Percentiles rank a stretch among this genome's conserved stretches.
phyloP scores from a whole-genome alignment of 2,797 vertebrate species.

The Lepilemur ruficaudatus region DNA sequence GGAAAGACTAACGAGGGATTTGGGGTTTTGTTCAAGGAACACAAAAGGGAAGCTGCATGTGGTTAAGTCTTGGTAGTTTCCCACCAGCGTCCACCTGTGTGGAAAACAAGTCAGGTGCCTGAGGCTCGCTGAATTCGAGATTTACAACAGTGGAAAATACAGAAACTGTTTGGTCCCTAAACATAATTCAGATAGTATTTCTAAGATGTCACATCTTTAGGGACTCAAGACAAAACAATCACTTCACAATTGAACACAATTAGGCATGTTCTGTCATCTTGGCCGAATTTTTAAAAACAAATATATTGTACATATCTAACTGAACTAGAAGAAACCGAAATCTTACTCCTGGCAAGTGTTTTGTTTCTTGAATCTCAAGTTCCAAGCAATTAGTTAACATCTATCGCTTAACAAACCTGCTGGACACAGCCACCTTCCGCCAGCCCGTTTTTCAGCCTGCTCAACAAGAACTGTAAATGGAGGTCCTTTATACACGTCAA shows the following conservation, averaged over 20 bases:
- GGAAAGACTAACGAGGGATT: no score
- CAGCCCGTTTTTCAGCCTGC: background rate
- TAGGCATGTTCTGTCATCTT: background rate
- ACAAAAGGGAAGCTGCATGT: background rate
- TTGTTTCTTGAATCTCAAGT: background rate
- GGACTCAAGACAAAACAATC: background rate
- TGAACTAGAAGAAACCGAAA: background rate
- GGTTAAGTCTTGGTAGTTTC: background rate
- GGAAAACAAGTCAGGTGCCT: fast-evolving
- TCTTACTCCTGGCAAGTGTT: background rate
- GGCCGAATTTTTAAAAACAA: background rate
- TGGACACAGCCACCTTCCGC: fast-evolving
- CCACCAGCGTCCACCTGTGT: fast-evolving
- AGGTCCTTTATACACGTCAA: background rate
- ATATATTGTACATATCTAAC: fast-evolving
- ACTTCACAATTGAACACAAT: background rate
- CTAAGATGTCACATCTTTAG: background rate
- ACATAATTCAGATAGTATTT: background rate
- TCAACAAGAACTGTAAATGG: background rate
- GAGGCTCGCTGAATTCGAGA: background rate
- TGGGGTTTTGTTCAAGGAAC: no score
- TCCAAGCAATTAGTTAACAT: background rate
- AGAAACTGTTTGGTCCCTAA: background rate
- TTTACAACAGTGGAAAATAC: background rate
- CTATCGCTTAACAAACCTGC: background rate